A percentile compares a stretch with the other conserved stretches of the same genome.
Conservation (phyloP, 2,888 invertebrate species). For the Octonoba sinensis region DNA sequence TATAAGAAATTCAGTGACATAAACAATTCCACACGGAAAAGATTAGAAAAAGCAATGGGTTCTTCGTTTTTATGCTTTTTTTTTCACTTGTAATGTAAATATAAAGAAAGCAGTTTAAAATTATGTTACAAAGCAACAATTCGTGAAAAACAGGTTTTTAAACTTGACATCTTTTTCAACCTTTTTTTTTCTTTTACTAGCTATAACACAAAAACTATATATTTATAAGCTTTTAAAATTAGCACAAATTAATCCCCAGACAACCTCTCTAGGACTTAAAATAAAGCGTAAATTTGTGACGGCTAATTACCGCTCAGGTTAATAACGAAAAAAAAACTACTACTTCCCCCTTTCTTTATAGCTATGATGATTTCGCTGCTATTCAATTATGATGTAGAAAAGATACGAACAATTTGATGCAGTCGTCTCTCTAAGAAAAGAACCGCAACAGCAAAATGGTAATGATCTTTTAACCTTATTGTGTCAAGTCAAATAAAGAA, state of each 20-base stretch:
- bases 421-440: background rate
- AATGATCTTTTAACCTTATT: background rate
- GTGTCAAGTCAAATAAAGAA: too few relatives aligned
- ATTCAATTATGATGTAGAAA: constrained; percentile 8
- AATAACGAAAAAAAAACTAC: constrained; percentile 1
- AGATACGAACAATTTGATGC: background rate
- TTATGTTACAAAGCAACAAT: background rate
- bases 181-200: constrained; percentile 1
- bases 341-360: too few relatives aligned
- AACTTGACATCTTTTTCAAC: background rate
- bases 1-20: too few relatives aligned
- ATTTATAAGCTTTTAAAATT: constrained; percentile 16
- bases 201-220: constrained; percentile 6
- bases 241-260: constrained; percentile 29
- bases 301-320: constrained; percentile 29
- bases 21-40: too few relatives aligned
- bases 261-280: constrained; percentile 24
- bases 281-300: constrained; percentile 10
- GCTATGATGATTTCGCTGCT: background rate
- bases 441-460: background rate
- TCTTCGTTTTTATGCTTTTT: too few relatives aligned
- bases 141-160: background rate
- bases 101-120: too few relatives aligned
- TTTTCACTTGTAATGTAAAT: too few relatives aligned
- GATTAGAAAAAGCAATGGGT: too few relatives aligned